A percentile compares a stretch with the other conserved stretches of the same genome.
phyloP scores from a whole-genome alignment of 2,888 invertebrate genomes.

The Leptinotarsa rubiginosa region DNA sequence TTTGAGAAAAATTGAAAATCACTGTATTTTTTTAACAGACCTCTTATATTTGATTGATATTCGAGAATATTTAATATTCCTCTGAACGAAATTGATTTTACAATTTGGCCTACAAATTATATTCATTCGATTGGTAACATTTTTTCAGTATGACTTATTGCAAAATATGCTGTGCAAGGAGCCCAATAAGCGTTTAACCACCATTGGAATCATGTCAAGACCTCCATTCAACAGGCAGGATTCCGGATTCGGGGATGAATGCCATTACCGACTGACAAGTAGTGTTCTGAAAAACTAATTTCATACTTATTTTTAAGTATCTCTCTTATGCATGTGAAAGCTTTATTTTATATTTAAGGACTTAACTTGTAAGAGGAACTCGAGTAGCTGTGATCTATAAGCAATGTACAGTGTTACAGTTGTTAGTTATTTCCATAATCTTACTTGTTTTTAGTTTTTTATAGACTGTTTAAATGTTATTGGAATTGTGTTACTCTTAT shows the following conservation, averaged over 20 bases:
- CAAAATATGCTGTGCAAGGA: constrained; percentile 81
- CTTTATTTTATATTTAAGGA: constrained; percentile 18
- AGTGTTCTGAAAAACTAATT: constrained; percentile 44
- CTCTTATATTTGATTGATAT: no score
- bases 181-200: constrained; percentile 81
- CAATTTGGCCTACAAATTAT: no score
- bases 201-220: constrained; percentile 75
- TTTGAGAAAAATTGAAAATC: no score
- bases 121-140: no score
- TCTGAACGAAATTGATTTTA: no score
- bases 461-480: background rate
- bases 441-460: background rate
- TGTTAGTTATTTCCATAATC: constrained; percentile 17
- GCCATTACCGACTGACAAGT: constrained; percentile 45
- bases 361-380: constrained; percentile 13
- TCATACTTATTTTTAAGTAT: constrained; percentile 20
- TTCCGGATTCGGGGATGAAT: constrained; percentile 56
- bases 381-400: constrained; percentile 19
- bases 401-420: constrained; percentile 18
- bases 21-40: no score
- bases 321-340: constrained; percentile 6
- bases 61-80: no score
- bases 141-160: constrained; percentile 76
- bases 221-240: constrained; percentile 70
- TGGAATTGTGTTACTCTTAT: background rate